phyloP scores from a whole-genome alignment of 2,888 invertebrate genomes.

The Eumerus sabulonum region DNA sequence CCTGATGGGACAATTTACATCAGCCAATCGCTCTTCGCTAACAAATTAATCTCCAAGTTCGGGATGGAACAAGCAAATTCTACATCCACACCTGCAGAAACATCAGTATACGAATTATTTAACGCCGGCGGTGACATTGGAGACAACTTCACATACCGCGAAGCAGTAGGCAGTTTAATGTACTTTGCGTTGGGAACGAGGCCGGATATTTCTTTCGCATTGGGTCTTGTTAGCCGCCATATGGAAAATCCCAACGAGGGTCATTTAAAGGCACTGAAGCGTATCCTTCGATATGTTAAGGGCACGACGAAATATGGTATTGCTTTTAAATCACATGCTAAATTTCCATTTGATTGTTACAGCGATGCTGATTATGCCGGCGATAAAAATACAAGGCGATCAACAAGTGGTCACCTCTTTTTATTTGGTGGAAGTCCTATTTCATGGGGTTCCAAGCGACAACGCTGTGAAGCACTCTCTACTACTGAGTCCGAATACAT shows the following conservation, averaged over 20 bases:
- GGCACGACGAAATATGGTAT: slow-evolving; percentile 34
- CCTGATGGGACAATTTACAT: slow-evolving; percentile 1
- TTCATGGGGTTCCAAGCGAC: too few relatives aligned
- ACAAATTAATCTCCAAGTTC: not conserved
- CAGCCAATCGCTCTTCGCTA: not conserved
- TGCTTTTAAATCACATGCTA: slow-evolving; percentile 9
- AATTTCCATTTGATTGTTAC: too few relatives aligned
- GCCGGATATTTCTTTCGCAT: slow-evolving; percentile 36
- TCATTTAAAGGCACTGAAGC: slow-evolving; percentile 10
- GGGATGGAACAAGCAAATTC: too few relatives aligned
- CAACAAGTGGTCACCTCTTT: too few relatives aligned
- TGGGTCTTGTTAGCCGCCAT: slow-evolving; percentile 27
- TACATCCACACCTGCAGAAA: not conserved
- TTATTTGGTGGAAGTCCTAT: too few relatives aligned
- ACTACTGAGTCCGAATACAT: too few relatives aligned
- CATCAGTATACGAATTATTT: not conserved
- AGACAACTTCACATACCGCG: slow-evolving; percentile 22
- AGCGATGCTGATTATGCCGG: too few relatives aligned
- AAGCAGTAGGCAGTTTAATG: slow-evolving; percentile 45
- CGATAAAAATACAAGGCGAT: too few relatives aligned
- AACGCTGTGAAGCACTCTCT: too few relatives aligned
- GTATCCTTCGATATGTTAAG: slow-evolving; percentile 43
- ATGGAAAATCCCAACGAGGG: slow-evolving; percentile 27
- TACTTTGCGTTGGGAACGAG: slow-evolving; percentile 43
- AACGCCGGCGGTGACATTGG: too few relatives aligned